Percentiles rank a stretch among this genome's conserved stretches.
phyloP scores from a whole-genome alignment of 2,888 invertebrate species.

The Drosophila helvetica region DNA sequence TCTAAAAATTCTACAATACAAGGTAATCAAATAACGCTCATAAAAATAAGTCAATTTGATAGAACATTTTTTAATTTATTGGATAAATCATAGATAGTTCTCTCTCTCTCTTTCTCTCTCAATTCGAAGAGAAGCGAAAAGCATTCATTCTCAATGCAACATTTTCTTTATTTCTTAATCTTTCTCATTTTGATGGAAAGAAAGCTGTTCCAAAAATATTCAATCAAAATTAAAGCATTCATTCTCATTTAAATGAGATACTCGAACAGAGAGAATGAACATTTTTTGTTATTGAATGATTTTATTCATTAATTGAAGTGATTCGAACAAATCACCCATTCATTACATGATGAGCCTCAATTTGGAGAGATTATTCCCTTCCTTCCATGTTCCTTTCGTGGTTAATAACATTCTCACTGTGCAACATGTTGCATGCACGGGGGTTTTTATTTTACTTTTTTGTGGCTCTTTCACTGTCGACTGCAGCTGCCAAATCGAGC shows the following conservation, averaged over 20 bases:
- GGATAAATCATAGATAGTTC: too few relatives aligned
- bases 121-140: too few relatives aligned
- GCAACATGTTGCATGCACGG: constrained; percentile 25
- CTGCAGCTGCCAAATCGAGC: constrained; percentile 39
- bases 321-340: neutral
- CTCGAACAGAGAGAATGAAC: neutral
- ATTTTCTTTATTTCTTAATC: too few relatives aligned
- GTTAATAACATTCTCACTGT: too few relatives aligned
- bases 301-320: constrained; percentile 1
- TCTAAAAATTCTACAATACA: too few relatives aligned
- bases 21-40: too few relatives aligned
- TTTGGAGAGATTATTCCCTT: neutral
- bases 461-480: constrained; percentile 8
- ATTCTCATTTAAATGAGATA: neutral
- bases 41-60: too few relatives aligned
- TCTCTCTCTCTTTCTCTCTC: too few relatives aligned
- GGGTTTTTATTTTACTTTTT: neutral
- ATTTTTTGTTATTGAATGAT: neutral
- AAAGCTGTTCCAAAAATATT: neutral
- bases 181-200: neutral
- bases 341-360: neutral
- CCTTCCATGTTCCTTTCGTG: neutral
- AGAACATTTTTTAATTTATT: too few relatives aligned
- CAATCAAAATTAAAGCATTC: too few relatives aligned
- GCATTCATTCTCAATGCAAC: too few relatives aligned